phyloP scores from a whole-genome alignment of 2,797 vertebrate genomes.

The Gobionotothen gibberifrons region DNA sequence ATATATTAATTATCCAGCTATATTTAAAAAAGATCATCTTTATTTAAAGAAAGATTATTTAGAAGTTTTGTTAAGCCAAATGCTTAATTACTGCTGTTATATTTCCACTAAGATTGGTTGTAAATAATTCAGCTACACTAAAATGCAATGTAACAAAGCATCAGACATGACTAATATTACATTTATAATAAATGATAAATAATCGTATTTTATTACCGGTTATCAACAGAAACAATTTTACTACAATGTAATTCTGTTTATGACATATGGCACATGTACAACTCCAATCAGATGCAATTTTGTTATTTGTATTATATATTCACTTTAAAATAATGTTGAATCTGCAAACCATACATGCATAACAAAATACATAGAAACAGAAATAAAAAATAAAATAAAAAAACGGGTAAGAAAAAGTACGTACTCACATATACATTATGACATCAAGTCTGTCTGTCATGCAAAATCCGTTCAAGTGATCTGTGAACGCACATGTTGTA shows the following conservation, averaged over 20 bases:
- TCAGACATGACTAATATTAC: background rate
- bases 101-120: background rate
- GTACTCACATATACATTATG: slow-evolving; percentile 64
- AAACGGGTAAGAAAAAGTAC: background rate
- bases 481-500: slow-evolving; percentile 62
- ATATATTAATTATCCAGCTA: no score
- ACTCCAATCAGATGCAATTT: background rate
- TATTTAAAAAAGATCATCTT: no score
- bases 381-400: background rate
- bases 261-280: background rate
- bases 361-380: no score
- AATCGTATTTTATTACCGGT: background rate
- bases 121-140: background rate
- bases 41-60: background rate
- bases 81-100: background rate
- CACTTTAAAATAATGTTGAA: background rate
- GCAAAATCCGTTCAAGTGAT: slow-evolving; percentile 52
- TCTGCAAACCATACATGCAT: background rate
- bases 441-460: slow-evolving; percentile 37
- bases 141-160: background rate
- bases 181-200: background rate
- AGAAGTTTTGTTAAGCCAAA: background rate
- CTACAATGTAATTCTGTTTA: background rate
- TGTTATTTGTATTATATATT: background rate
- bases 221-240: slow-evolving; percentile 4